These are phyloP conservation scores for Triops cancriformis DNA, from an alignment of 1,140 invertebrate genomes.

Conservation along the genomic window DNA sequence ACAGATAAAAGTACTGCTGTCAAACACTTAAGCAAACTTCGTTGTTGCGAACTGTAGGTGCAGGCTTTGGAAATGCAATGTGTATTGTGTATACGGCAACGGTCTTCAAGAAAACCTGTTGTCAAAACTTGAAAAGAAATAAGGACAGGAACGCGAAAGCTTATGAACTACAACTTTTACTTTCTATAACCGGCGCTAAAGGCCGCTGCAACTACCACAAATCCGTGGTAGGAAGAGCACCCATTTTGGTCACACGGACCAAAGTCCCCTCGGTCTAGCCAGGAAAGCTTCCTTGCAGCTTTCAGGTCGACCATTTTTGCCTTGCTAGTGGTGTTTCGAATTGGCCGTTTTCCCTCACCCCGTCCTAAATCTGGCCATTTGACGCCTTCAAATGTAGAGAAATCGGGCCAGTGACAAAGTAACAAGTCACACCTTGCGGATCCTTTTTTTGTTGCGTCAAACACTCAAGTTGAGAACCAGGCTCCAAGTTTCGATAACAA, in stretches of 20 bases:
- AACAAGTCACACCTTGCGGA: too few relatives aligned
- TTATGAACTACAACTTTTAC: background rate
- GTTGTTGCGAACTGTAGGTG: background rate
- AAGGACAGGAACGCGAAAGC: background rate
- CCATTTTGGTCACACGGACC: background rate
- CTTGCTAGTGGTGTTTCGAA: too few relatives aligned
- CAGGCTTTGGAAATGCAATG: background rate
- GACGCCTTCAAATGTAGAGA: too few relatives aligned
- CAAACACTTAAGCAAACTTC: background rate
- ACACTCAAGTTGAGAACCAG: too few relatives aligned
- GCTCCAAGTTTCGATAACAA: too few relatives aligned
- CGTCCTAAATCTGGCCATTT: too few relatives aligned
- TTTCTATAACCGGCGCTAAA: background rate
- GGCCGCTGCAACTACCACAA: background rate
- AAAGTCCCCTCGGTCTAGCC: too few relatives aligned
- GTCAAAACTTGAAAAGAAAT: background rate
- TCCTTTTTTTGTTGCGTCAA: too few relatives aligned
- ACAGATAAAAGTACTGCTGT: background rate
- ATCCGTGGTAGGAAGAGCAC: background rate
- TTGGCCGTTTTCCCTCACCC: too few relatives aligned
- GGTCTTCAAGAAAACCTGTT: background rate
- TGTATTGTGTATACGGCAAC: background rate
- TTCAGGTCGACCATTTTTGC: background rate
- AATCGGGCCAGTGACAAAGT: too few relatives aligned
- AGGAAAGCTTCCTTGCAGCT: background rate